Percentiles rank a stretch among this genome's conserved stretches.
Conservation (phyloP, 2,888 invertebrate species). For the Synergus itoensis region DNA sequence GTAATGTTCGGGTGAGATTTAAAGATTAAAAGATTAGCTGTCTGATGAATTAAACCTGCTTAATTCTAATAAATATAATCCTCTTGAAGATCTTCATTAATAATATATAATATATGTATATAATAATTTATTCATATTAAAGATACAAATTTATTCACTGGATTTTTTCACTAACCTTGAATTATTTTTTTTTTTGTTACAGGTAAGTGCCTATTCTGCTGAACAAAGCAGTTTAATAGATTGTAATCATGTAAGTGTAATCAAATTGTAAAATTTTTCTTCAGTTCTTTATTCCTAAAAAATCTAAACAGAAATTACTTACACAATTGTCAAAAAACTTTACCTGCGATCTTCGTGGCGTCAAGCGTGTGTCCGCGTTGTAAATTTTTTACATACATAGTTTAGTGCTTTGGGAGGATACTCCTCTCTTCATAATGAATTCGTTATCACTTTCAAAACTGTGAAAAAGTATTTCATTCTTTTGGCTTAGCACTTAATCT, state of each 20-base stretch:
- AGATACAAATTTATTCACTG: neutral
- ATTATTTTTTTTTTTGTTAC: neutral
- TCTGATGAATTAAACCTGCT: too few species aligned
- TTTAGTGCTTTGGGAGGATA: neutral
- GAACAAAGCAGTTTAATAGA: neutral
- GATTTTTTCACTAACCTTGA: neutral
- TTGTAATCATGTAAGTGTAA: neutral
- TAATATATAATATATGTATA: too few species aligned
- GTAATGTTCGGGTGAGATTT: neutral
- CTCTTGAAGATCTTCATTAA: too few species aligned
- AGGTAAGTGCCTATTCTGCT: neutral
- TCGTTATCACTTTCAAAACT: neutral
- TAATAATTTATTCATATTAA: neutral
- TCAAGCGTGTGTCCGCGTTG: too few species aligned
- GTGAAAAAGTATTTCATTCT: neutral
- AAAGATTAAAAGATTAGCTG: too few species aligned
- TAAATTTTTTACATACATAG: too few species aligned
- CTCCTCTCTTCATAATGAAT: neutral
- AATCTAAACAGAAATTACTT: too few species aligned
- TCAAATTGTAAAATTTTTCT: neutral
- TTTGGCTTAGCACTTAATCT: neutral
- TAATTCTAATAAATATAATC: too few species aligned
- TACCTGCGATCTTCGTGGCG: too few species aligned
- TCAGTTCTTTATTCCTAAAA: too few species aligned
- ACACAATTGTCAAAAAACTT: too few species aligned